Percentiles rank a stretch among this genome's conserved stretches.
These are phyloP conservation scores for Sporophila hypoxantha DNA, from an alignment of 2,113 vertebrate species.

Conservation along the genomic window DNA sequence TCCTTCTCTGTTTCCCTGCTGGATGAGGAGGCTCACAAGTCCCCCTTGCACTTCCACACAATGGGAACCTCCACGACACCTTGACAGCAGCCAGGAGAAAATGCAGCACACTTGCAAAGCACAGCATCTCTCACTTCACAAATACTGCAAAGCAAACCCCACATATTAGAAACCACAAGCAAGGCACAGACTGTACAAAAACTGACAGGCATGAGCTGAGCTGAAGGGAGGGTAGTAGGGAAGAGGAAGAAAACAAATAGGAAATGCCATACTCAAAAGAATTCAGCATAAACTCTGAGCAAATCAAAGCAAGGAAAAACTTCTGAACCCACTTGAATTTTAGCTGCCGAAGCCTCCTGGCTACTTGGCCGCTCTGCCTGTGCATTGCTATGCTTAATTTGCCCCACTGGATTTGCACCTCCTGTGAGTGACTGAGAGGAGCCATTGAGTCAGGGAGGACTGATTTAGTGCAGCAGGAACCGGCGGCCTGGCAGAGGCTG, in stretches of 20 bases:
- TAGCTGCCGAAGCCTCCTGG: slow-evolving; percentile 32
- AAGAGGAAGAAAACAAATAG: slow-evolving; percentile 39
- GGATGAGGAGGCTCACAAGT: background rate
- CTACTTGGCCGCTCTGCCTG: background rate
- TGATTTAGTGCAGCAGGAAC: slow-evolving; percentile 62
- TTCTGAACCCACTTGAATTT: slow-evolving; percentile 18
- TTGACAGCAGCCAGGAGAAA: background rate
- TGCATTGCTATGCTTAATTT: slow-evolving; percentile 13
- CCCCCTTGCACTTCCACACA: background rate
- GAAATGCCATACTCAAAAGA: slow-evolving; percentile 21
- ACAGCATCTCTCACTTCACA: background rate
- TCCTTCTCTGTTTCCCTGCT: background rate
- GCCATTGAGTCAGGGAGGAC: slow-evolving; percentile 39
- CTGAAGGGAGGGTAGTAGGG: background rate
- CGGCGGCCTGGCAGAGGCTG: slow-evolving; percentile 40
- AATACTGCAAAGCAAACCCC: background rate
- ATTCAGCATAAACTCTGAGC: background rate
- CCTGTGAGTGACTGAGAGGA: slow-evolving; percentile 52
- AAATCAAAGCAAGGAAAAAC: slow-evolving; percentile 38
- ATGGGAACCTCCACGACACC: background rate
- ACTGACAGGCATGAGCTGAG: background rate
- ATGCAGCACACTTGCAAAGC: background rate
- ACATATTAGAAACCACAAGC: background rate
- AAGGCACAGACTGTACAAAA: background rate
- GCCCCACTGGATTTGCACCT: slow-evolving; percentile 58